Conservation (phyloP, 2,888 invertebrate genomes). For the Apotomis betuletana region DNA sequence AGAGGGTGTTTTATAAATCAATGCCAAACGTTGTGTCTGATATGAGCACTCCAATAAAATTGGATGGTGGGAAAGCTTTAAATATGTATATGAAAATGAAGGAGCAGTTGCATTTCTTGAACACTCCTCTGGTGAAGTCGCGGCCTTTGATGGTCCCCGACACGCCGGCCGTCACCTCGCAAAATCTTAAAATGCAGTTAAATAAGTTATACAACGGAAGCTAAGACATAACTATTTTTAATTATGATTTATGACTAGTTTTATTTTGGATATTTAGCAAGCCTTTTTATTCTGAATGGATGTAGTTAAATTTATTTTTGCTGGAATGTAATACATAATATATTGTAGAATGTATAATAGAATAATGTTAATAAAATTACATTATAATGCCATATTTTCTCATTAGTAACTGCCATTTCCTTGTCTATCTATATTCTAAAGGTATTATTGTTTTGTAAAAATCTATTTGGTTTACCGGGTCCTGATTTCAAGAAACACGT, state of each 20-base stretch:
- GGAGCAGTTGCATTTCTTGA: slow-evolving; percentile 69
- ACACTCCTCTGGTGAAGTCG: slow-evolving; percentile 63
- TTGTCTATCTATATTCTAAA: too few species aligned
- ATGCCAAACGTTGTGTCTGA: slow-evolving; percentile 63
- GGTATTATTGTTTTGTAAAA: too few species aligned
- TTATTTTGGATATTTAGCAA: neutral
- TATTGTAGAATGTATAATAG: neutral
- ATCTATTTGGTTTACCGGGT: too few species aligned
- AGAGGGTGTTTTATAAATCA: slow-evolving; percentile 66
- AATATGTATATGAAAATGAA: slow-evolving; percentile 75
- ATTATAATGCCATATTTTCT: too few species aligned
- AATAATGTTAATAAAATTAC: too few species aligned
- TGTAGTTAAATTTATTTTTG: neutral
- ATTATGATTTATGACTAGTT: neutral
- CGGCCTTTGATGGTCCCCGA: slow-evolving; percentile 50
- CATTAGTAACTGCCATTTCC: too few species aligned
- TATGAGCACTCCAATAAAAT: slow-evolving; percentile 57
- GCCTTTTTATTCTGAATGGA: neutral
- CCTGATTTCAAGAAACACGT: too few species aligned
- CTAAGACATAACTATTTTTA: slow-evolving; percentile 44
- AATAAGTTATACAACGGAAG: slow-evolving; percentile 68
- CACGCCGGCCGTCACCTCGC: slow-evolving; percentile 69
- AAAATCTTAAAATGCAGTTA: slow-evolving; percentile 72
- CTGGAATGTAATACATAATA: slow-evolving; percentile 20
- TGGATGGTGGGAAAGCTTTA: slow-evolving; percentile 59